Conservation (phyloP, 2,797 vertebrate genomes). For the Hydrocynus forskahlii region DNA sequence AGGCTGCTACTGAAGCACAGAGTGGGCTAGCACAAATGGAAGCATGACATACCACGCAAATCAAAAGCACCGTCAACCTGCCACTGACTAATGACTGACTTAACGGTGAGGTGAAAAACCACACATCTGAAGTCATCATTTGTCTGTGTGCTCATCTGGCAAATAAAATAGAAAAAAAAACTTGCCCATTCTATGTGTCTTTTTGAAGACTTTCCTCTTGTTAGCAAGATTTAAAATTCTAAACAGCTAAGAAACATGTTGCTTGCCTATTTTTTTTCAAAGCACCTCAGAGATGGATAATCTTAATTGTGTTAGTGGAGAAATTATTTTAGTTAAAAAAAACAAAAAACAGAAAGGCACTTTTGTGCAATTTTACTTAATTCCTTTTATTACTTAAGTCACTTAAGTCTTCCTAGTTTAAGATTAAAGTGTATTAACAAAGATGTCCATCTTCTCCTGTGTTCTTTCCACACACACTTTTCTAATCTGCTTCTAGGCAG, state of each 20-base stretch:
- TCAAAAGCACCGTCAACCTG: constrained; percentile 29
- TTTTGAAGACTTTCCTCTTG: not conserved
- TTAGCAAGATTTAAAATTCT: constrained; percentile 11
- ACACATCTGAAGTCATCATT: not conserved
- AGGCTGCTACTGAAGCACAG: constrained; percentile 58
- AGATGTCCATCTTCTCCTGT: constrained; percentile 45
- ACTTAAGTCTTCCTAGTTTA: constrained; percentile 55
- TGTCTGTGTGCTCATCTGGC: not conserved
- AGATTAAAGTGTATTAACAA: constrained; percentile 57
- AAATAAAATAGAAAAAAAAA: not conserved
- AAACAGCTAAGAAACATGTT: constrained; percentile 14
- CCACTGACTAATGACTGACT: constrained; percentile 27
- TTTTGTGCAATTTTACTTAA: constrained; percentile 47
- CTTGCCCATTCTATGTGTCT: not conserved
- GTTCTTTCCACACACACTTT: constrained; percentile 41
- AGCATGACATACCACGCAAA: constrained; percentile 44
- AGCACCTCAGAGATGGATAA: constrained; percentile 48
- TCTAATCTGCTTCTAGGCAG: constrained; percentile 55
- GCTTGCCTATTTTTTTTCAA: constrained; percentile 36
- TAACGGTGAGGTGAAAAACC: constrained; percentile 25
- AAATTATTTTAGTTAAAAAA: constrained; percentile 40
- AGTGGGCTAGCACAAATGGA: constrained; percentile 60
- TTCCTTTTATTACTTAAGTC: constrained; percentile 13
- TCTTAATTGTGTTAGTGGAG: constrained; percentile 43
- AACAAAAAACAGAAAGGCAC: constrained; percentile 23